Percentiles rank a stretch among this genome's conserved stretches.
Conservation (phyloP, 2,888 invertebrate genomes). For the Parthenolecanium corni region DNA sequence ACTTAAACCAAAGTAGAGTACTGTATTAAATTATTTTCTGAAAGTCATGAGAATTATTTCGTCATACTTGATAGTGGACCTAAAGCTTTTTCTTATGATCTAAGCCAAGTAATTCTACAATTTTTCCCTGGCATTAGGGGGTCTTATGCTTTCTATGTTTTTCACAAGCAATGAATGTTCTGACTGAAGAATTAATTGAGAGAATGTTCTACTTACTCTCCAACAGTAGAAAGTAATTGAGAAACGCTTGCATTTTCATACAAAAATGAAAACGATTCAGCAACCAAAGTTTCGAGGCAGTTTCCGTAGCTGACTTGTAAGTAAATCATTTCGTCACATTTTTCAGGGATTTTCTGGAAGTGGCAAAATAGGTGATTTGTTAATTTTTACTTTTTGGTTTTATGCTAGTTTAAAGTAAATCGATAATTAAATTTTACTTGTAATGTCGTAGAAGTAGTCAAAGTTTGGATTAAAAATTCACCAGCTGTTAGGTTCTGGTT, state of each 20-base stretch:
- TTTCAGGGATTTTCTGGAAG: background rate
- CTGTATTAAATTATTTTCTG: too few relatives aligned
- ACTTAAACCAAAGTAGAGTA: too few relatives aligned
- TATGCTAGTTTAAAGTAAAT: background rate
- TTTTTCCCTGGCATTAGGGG: too few relatives aligned
- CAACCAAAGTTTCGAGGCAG: background rate
- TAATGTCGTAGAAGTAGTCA: background rate
- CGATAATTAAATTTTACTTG: too few relatives aligned
- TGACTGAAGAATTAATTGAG: background rate
- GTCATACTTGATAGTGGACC: too few relatives aligned
- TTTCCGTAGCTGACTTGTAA: background rate
- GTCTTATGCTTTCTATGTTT: too few relatives aligned
- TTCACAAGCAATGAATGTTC: too few relatives aligned
- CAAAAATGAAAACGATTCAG: background rate
- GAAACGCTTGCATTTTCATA: constrained; percentile 1
- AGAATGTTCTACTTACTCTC: background rate
- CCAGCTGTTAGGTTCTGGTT: background rate
- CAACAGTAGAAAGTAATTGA: background rate
- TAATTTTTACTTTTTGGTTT: background rate
- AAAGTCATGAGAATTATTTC: too few relatives aligned
- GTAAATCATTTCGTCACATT: background rate
- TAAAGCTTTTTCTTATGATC: too few relatives aligned
- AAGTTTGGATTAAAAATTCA: background rate
- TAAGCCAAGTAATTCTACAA: too few relatives aligned
- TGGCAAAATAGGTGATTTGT: background rate